Evolutionary conservation across 2,113 vertebrate genomes (phyloP).

Genomic region (Neogobius melanostomus): DNA sequence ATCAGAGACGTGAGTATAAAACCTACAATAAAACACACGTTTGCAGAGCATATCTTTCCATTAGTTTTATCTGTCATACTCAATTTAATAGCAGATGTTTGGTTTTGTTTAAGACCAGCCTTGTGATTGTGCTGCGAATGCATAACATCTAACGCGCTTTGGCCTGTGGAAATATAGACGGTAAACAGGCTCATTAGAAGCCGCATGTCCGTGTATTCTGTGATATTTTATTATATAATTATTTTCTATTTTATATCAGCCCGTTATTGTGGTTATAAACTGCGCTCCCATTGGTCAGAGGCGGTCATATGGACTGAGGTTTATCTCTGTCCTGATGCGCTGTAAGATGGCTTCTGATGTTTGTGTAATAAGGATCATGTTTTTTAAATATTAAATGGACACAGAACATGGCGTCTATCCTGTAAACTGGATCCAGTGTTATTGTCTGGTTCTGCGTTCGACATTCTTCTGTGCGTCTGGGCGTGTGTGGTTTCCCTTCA

Average conservation of each 20-base stretch:
- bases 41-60: too few species aligned
- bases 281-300: constrained; percentile 30
- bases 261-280: constrained; percentile 19
- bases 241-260: neutral
- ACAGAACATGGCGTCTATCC: constrained; percentile 13
- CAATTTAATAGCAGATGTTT: neutral
- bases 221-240: neutral
- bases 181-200: too few species aligned
- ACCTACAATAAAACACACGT: constrained; percentile 3
- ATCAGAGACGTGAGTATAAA: constrained; percentile 59
- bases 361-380: constrained; percentile 18
- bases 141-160: too few species aligned
- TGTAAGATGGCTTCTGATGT: constrained; percentile 63
- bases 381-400: constrained; percentile 5
- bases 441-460: neutral
- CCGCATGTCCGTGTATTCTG: too few species aligned
- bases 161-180: too few species aligned
- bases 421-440: neutral
- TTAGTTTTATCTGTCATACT: neutral
- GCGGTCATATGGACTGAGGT: constrained; percentile 26
- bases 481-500: constrained; percentile 49
- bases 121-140: too few species aligned
- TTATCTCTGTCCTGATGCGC: constrained; percentile 42
- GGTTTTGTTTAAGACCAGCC: too few species aligned
- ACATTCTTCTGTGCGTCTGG: constrained; percentile 12